Evolutionary conservation across 2,113 vertebrate species (phyloP), one percentile per base, ranked within the genome.

Genomic region (Pangasianodon hypophthalmus): DNA sequence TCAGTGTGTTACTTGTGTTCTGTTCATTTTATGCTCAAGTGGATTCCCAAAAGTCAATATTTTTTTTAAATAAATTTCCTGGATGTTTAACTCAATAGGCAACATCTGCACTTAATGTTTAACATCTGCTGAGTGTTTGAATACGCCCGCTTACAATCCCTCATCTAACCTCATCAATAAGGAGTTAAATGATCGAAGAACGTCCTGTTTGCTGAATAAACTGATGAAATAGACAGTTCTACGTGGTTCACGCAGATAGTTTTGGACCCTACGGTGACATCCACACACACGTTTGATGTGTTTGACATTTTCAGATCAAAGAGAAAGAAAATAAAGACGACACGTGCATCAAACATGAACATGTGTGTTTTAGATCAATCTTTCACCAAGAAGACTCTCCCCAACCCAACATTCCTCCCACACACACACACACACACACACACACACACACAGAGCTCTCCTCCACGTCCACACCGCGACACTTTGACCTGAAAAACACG

Each of bases 401-500:
- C 79, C 85, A 88, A 89, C 87, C 90, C 84, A 73, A 88, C 90
- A 90, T 91, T 92, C 92, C 90, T 92, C 84, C 90, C 80, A 88
- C 81, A 89, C 87, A 86, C 90, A 89, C 90, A 88, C 87, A 86
- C 90, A 89, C 90, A 88, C 37, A 37, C 37, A 37, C 80, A 88
- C 81, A 89, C 87, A 86, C 90, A 89, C 90, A 88, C 91, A 87
- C 44, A 4, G 48, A 48, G 37, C 52, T 48, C 41, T 29, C 56
- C 60, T 56, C 1, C 26, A 81, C 8, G 29, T 32, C 48, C 87
- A 87, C 92, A 88, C n/a, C 18, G 44, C 32, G 52, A 88, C 71
- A 8, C 44, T 64, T 44, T 37, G 73, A 90, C 56, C 83, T 67
- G n/a, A 87, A 48, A 69, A 85, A 77, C 32, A 80, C 8, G 81